Base-by-base conservation (phyloP, 2,113 vertebrate genomes). In the Pantherophis guttatus region DNA sequence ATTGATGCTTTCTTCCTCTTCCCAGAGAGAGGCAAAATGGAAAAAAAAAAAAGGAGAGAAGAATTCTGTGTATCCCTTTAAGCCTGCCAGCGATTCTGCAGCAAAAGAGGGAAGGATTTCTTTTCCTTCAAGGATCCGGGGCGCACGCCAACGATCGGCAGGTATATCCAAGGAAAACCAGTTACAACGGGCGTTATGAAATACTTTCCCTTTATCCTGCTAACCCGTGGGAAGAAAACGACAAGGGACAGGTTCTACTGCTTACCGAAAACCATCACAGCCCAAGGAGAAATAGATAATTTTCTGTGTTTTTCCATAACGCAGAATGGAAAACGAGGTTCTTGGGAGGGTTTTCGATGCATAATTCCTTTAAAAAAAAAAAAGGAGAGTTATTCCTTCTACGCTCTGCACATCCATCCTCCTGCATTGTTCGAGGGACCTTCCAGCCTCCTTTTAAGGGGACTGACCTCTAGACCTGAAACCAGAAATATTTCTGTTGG, bases 381-480 rank as follows among this genome's bases (percentile, higher is more conserved):
- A 52, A 52, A 52, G 1, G 52, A 53, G 8, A 58, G 12, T 26
- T 15, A 9, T 2, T 65, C 55, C 48, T 9, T 24, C 87, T 19
- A 91, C 54, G 8, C 5, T 92, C 57, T 44, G n/a, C 52, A 39
- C 0, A 15, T 0, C 87, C 81, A 92, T 75, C 85, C 55, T 94
- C 88, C 88, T 91, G 91, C 93, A 29, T 44, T 48, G 2, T 65
- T 8, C 9, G 17, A 48, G 26, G 62, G 52, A 44, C 2, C 50
- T 92, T 48, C 23, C 57, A 55, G 87, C 39, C 90, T n/a, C 90
- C 85, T 92, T 89, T 93, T 0, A 94, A 93, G 91, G 21, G 13
- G 59, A 65, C 24, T 50, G 8, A 15, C 19, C 6, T 52, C 48
- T 7, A 50, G 48, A 50, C 6, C 48, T 50, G 5, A 50, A 50